Conservation (phyloP, 2,888 invertebrate genomes). For the Lacanobia wlatinum region DNA sequence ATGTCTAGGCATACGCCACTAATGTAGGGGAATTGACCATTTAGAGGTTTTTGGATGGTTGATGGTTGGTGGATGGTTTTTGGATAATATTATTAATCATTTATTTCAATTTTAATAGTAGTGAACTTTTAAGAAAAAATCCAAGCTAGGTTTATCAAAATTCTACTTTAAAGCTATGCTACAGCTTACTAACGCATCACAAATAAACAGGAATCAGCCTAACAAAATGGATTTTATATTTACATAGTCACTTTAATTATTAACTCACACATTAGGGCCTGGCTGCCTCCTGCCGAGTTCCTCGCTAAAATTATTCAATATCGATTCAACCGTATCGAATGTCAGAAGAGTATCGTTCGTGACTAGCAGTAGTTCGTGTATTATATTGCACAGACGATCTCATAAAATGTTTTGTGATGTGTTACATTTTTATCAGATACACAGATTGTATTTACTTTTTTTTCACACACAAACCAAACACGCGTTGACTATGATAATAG, state of each 20-base stretch:
- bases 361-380: conserved; percentile 51
- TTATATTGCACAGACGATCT: conserved; percentile 29
- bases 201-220: neutral
- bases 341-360: conserved; percentile 43
- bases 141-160: neutral
- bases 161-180: neutral
- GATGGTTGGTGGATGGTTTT: too few relatives aligned
- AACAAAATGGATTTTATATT: neutral
- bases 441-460: neutral
- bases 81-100: neutral
- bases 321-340: conserved; percentile 46
- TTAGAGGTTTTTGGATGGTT: too few relatives aligned
- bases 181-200: neutral
- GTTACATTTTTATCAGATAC: conserved; percentile 1
- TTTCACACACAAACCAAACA: neutral
- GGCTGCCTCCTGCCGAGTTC: neutral
- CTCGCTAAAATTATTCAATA: conserved; percentile 33
- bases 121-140: too few relatives aligned
- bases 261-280: conserved; percentile 12
- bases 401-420: conserved; percentile 25
- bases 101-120: neutral
- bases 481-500: neutral
- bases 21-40: neutral
- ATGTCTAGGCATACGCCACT: neutral
- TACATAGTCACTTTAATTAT: conserved; percentile 6